Conservation (phyloP, 1,140 invertebrate genomes). For the Druon quercuslanigerum region DNA sequence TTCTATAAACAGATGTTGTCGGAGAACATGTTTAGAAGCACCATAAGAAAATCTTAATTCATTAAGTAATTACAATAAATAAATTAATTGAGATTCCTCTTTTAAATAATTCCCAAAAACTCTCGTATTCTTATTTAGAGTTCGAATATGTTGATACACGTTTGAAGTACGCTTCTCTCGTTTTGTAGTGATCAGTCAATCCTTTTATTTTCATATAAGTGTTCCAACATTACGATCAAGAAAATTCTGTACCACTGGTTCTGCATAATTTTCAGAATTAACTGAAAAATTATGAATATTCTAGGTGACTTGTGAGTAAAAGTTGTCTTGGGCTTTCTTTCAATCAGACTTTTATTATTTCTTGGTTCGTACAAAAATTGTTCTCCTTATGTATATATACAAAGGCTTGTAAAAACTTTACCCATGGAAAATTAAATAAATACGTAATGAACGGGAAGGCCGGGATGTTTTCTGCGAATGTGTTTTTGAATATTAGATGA, state of each 20-base stretch:
- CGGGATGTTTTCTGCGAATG: slow-evolving; percentile 53
- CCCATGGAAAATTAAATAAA: not conserved
- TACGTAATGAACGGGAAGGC: slow-evolving; percentile 4
- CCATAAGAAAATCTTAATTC: too few relatives aligned
- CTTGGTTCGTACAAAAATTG: not conserved
- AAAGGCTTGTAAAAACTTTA: not conserved
- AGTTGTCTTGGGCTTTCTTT: not conserved
- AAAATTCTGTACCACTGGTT: not conserved
- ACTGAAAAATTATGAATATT: not conserved
- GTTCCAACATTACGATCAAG: not conserved
- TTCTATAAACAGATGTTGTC: too few relatives aligned
- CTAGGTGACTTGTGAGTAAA: too few relatives aligned
- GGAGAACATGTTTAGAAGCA: too few relatives aligned
- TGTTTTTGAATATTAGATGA: slow-evolving; percentile 63
- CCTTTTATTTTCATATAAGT: slow-evolving; percentile 1
- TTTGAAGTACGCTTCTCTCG: slow-evolving; percentile 60
- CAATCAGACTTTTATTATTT: not conserved
- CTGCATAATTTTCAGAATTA: not conserved
- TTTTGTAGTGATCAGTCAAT: slow-evolving; percentile 77
- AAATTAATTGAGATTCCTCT: not conserved
- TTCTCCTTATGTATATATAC: not conserved
- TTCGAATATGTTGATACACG: slow-evolving; percentile 62
- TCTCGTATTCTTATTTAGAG: slow-evolving; percentile 50
- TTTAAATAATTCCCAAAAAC: slow-evolving; percentile 55
- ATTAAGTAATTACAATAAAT: too few relatives aligned